Evolutionary conservation across 2,797 vertebrate species (phyloP).

Genomic region (Stomatorhinus walkeri): DNA sequence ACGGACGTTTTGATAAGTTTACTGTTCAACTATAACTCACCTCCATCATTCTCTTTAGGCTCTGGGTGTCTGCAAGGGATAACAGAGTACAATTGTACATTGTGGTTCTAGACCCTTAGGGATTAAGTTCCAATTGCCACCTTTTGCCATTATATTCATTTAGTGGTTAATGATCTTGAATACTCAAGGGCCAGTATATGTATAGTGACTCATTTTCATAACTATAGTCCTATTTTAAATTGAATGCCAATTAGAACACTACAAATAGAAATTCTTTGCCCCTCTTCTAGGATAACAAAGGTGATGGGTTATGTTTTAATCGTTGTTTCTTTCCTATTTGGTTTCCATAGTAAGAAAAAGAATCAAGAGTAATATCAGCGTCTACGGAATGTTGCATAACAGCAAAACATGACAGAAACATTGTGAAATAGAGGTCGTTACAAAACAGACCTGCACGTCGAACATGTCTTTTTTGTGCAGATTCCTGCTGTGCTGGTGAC

Average conservation of each 20-base stretch:
- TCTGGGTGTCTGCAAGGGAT: constrained; percentile 51
- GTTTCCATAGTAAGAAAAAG: neutral
- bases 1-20: neutral
- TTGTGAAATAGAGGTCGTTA: neutral
- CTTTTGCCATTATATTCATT: constrained; percentile 1
- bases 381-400: neutral
- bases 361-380: neutral
- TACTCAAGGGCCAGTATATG: neutral
- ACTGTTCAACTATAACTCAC: constrained; percentile 36
- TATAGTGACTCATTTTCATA: neutral
- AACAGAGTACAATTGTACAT: constrained; percentile 19
- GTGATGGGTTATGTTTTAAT: neutral
- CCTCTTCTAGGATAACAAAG: neutral
- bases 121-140: neutral
- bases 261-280: neutral
- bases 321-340: neutral
- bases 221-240: neutral
- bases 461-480: constrained; percentile 53
- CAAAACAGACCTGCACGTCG: constrained; percentile 48
- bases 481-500: constrained; percentile 46
- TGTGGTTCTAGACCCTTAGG: neutral
- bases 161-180: neutral
- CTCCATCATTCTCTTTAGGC: constrained; percentile 48
- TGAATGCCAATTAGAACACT: neutral
- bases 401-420: neutral